A percentile compares a stretch with the other conserved stretches of the same genome.
phyloP scores from a whole-genome alignment of 2,888 invertebrate species.

The Hirtodrosophila trivittata region DNA sequence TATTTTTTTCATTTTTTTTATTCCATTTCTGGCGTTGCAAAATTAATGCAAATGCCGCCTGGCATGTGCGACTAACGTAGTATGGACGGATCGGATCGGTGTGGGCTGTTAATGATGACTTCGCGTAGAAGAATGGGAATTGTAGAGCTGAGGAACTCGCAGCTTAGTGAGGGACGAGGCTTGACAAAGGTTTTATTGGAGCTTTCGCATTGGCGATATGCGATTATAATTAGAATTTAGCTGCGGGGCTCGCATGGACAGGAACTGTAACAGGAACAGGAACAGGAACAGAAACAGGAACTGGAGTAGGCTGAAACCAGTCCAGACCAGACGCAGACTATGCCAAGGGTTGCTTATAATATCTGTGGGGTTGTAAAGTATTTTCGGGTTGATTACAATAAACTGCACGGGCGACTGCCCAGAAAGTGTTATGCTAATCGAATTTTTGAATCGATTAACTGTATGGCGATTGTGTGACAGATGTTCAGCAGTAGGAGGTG shows the following conservation, averaged over 20 bases:
- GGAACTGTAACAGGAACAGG: slow-evolving; percentile 10
- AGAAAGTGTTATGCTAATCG: slow-evolving; percentile 66
- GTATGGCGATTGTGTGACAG: slow-evolving; percentile 25
- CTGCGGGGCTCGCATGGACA: slow-evolving; percentile 53
- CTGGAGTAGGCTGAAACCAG: too few species aligned
- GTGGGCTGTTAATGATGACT: slow-evolving; percentile 69
- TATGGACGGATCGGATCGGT: slow-evolving; percentile 5
- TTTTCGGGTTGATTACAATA: slow-evolving; percentile 50
- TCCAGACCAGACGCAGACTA: slow-evolving; percentile 33
- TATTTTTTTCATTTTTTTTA: slow-evolving; percentile 12
- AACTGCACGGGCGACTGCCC: slow-evolving; percentile 28
- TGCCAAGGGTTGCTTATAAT: slow-evolving; percentile 57
- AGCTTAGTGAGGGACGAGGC: slow-evolving; percentile 41
- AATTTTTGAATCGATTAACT: slow-evolving; percentile 72
- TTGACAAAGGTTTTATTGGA: slow-evolving; percentile 74
- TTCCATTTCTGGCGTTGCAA: slow-evolving; percentile 51
- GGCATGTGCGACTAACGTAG: slow-evolving; percentile 26
- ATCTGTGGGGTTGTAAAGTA: slow-evolving; percentile 61
- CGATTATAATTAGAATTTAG: slow-evolving; percentile 79
- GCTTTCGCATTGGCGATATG: slow-evolving; percentile 72
- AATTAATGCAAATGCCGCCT: slow-evolving; percentile 70
- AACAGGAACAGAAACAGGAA: too few species aligned
- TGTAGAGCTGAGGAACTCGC: slow-evolving; percentile 12
- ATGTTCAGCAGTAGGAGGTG: background rate
- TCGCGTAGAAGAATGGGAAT: slow-evolving; percentile 13